These are phyloP conservation scores for Harlomillsia oculata DNA, from an alignment of 1,140 invertebrate species.

Conservation along the genomic window DNA sequence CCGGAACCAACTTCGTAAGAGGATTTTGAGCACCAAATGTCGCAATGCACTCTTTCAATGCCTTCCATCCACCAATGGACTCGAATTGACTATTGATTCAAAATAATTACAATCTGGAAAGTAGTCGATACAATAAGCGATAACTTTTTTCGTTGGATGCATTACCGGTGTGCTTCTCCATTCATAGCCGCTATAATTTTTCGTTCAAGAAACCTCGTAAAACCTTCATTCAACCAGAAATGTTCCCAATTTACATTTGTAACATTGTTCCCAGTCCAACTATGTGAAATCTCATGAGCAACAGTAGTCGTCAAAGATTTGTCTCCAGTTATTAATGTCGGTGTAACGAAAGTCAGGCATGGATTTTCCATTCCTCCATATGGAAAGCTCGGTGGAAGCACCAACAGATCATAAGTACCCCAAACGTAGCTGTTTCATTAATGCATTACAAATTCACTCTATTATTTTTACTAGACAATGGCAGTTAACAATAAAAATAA, in stretches of 20 bases:
- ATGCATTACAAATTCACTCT: not conserved
- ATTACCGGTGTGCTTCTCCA: constrained; percentile 48
- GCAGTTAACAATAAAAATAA: not conserved
- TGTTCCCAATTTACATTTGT: constrained; percentile 49
- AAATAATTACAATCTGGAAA: too few relatives aligned
- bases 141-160: too few relatives aligned
- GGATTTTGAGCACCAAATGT: constrained; percentile 26
- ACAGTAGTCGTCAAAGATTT: constrained; percentile 76
- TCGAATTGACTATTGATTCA: constrained; percentile 57
- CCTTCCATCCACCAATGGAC: constrained; percentile 62
- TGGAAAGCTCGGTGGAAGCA: constrained; percentile 85
- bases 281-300: constrained; percentile 85
- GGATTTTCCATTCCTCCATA: constrained; percentile 87
- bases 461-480: not conserved
- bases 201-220: constrained; percentile 83
- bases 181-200: constrained; percentile 65
- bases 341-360: constrained; percentile 90
- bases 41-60: constrained; percentile 58
- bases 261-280: constrained; percentile 91
- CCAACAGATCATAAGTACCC: constrained; percentile 78
- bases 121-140: too few relatives aligned
- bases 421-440: constrained; percentile 51
- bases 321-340: constrained; percentile 74
- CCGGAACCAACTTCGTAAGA: not conserved
- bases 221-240: constrained; percentile 96